phyloP scores from a whole-genome alignment of 2,113 vertebrate genomes.

The Sinosuthora webbiana region DNA sequence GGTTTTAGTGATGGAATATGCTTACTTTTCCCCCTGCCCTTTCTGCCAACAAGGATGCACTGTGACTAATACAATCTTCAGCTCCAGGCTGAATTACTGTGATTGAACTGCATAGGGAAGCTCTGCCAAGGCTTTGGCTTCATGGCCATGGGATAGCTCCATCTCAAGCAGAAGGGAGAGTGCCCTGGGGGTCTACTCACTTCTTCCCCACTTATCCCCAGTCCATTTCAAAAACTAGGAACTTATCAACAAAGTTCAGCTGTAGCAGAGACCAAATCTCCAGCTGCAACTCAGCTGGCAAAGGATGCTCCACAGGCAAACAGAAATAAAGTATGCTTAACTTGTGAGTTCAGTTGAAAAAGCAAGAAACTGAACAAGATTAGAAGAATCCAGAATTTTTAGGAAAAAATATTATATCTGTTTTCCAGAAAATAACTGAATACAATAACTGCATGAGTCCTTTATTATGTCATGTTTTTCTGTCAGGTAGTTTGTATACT shows the following conservation, averaged over 20 bases:
- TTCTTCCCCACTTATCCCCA: background rate
- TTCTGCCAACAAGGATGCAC: background rate
- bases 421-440: background rate
- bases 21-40: background rate
- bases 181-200: background rate
- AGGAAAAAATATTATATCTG: background rate
- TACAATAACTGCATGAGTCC: background rate
- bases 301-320: background rate
- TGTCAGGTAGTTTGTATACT: background rate
- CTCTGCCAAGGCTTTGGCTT: background rate
- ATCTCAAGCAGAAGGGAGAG: background rate
- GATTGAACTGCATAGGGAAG: accelerated
- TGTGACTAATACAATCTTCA: background rate
- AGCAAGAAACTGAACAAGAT: background rate
- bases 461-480: background rate
- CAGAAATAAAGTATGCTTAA: background rate
- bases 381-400: background rate
- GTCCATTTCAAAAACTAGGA: background rate
- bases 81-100: background rate
- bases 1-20: background rate
- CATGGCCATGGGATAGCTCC: background rate
- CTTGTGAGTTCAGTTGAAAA: background rate
- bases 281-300: background rate
- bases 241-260: background rate
- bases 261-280: background rate